Conservation (phyloP, 1,140 invertebrate genomes). For the Subanguina moxae region DNA sequence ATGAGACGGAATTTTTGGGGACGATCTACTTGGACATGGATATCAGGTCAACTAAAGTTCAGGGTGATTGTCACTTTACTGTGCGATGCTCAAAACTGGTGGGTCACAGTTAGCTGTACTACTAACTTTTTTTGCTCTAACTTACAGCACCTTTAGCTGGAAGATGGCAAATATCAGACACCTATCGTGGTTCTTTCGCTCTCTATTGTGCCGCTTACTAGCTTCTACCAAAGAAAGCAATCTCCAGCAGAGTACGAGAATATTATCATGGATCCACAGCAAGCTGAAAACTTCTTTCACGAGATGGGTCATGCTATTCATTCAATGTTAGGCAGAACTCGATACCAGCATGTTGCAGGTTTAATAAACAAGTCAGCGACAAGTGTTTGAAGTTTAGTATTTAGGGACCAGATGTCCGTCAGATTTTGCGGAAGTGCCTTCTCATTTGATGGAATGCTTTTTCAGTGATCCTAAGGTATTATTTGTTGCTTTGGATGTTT, state of each 20-base stretch:
- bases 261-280: slow-evolving; percentile 69
- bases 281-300: slow-evolving; percentile 94
- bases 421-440: slow-evolving; percentile 96
- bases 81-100: slow-evolving; percentile 80
- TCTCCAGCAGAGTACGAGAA: slow-evolving; percentile 14
- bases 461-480: slow-evolving; percentile 77
- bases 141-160: slow-evolving; percentile 55
- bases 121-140: no score
- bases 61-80: slow-evolving; percentile 97
- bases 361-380: slow-evolving; percentile 11
- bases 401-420: slow-evolving; percentile 81
- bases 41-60: slow-evolving; percentile 78
- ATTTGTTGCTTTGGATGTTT: slow-evolving; percentile 20
- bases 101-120: slow-evolving; percentile 70
- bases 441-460: slow-evolving; percentile 96
- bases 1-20: slow-evolving; percentile 69
- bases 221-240: neutral
- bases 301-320: slow-evolving; percentile 99
- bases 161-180: slow-evolving; percentile 64
- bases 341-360: slow-evolving; percentile 93
- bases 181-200: slow-evolving; percentile 91
- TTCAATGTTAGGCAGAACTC: slow-evolving; percentile 89
- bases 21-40: slow-evolving; percentile 97
- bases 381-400: slow-evolving; percentile 19
- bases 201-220: slow-evolving; percentile 63